These are phyloP conservation scores for Potorous gilbertii DNA, from an alignment of 2,797 vertebrate species.

Conservation along the genomic window DNA sequence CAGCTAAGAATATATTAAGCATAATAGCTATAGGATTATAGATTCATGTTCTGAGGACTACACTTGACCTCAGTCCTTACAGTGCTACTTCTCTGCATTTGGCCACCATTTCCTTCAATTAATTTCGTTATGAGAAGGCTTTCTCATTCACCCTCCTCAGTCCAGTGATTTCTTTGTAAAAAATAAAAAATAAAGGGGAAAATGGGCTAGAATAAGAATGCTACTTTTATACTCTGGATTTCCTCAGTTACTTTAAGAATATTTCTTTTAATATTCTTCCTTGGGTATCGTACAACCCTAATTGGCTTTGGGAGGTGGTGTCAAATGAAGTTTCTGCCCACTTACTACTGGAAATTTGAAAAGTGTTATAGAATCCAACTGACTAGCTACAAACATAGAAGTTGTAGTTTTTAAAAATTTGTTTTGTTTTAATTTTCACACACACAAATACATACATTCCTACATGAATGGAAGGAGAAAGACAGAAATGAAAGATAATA, in stretches of 20 bases:
- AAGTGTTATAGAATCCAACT: slow-evolving; percentile 71
- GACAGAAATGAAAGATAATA: background rate
- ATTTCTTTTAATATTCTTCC: slow-evolving; percentile 54
- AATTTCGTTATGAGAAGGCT: slow-evolving; percentile 23
- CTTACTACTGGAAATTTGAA: slow-evolving; percentile 73
- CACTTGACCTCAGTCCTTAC: background rate
- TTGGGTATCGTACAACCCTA: slow-evolving; percentile 63
- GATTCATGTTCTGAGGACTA: background rate
- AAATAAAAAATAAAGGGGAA: slow-evolving; percentile 45
- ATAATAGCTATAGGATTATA: background rate
- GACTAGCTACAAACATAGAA: slow-evolving; percentile 81
- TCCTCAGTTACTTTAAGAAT: slow-evolving; percentile 57
- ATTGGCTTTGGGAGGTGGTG: slow-evolving; percentile 71
- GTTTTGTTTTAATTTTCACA: background rate
- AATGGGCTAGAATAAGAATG: slow-evolving; percentile 40
- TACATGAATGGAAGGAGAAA: background rate
- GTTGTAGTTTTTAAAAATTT: background rate
- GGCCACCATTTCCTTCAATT: slow-evolving; percentile 69
- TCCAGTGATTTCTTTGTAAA: slow-evolving; percentile 18
- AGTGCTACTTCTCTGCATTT: slow-evolving; percentile 16
- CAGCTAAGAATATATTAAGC: background rate
- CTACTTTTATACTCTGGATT: slow-evolving; percentile 66
- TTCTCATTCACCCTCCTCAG: slow-evolving; percentile 55
- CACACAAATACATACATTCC: background rate
- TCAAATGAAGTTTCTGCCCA: slow-evolving; percentile 79